Conservation (phyloP, 2,113 vertebrate genomes). For the Hippocampus guttulatus region DNA sequence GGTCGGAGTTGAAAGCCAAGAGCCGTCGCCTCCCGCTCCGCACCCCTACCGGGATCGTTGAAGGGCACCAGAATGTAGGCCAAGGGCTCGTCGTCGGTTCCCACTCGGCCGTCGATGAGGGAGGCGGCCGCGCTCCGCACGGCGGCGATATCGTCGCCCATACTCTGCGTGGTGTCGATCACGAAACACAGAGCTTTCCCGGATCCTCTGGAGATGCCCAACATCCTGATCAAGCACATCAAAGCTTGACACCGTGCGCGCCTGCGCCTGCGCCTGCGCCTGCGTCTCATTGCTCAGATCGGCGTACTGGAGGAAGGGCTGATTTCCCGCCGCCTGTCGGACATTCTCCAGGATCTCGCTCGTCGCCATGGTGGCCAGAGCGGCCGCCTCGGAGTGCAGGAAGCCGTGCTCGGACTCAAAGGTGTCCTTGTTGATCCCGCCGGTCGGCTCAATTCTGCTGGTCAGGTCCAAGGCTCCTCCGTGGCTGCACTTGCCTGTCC, state of each 20-base stretch:
- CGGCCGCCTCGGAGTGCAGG: constrained; percentile 49
- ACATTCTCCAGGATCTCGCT: constrained; percentile 57
- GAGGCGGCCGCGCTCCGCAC: constrained; percentile 33
- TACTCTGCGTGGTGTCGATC: constrained; percentile 63
- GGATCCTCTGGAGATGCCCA: constrained; percentile 56
- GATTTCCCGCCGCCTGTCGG: constrained; percentile 42
- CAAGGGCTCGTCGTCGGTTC: constrained; percentile 40
- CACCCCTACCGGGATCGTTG: constrained; percentile 58
- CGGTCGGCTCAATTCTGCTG: constrained; percentile 26
- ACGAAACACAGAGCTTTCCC: constrained; percentile 58
- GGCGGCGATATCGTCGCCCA: constrained; percentile 49
- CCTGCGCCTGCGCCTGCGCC: neutral
- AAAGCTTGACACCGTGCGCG: neutral
- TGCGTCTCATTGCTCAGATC: neutral
- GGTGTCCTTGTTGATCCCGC: constrained; percentile 69
- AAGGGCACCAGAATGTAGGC: constrained; percentile 64
- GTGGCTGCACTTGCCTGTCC: constrained; percentile 69
- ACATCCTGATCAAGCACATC: constrained; percentile 40
- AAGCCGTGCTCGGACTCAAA: constrained; percentile 37
- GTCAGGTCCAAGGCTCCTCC: constrained; percentile 43
- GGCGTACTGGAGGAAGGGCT: constrained; percentile 46
- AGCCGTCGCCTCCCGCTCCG: too few relatives aligned
- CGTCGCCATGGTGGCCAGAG: constrained; percentile 53
- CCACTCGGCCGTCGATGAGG: constrained; percentile 45
- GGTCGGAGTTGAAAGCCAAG: accelerated